These are phyloP conservation scores for Lepidurus packardi DNA, from an alignment of 1,140 invertebrate species.

Conservation along the genomic window DNA sequence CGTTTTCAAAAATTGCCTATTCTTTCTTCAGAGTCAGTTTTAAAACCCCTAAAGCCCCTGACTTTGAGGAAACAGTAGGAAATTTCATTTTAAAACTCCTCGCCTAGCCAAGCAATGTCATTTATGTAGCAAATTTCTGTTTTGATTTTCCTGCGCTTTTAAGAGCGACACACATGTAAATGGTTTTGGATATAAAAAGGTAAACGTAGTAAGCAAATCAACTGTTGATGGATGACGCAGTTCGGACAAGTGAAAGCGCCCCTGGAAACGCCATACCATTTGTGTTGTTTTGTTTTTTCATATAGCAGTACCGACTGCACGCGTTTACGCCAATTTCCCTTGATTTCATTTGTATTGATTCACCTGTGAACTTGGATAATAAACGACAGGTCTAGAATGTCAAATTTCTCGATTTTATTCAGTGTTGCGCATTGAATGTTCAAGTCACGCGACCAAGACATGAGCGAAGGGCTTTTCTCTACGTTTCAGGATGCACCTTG, in stretches of 20 bases:
- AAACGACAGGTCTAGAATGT: too few species aligned
- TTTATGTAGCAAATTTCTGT: neutral
- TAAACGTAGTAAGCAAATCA: neutral
- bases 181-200: neutral
- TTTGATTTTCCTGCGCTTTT: neutral
- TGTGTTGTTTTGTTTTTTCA: too few species aligned
- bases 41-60: neutral
- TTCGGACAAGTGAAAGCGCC: neutral
- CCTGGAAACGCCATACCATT: too few species aligned
- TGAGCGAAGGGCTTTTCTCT: too few species aligned
- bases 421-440: too few species aligned
- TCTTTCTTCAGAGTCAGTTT: neutral
- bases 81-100: neutral
- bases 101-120: neutral
- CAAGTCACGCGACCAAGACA: too few species aligned
- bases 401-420: too few species aligned
- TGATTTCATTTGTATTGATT: too few species aligned
- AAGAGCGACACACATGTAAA: neutral
- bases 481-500: too few species aligned
- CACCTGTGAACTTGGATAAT: too few species aligned
- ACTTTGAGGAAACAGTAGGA: neutral
- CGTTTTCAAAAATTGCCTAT: neutral
- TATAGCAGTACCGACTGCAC: too few species aligned
- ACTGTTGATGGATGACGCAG: neutral
- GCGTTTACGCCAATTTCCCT: too few species aligned